Percentiles rank a stretch among this genome's conserved stretches.
These are phyloP conservation scores for Chionomys nivalis DNA, from an alignment of 2,113 vertebrate species.

Conservation along the genomic window DNA sequence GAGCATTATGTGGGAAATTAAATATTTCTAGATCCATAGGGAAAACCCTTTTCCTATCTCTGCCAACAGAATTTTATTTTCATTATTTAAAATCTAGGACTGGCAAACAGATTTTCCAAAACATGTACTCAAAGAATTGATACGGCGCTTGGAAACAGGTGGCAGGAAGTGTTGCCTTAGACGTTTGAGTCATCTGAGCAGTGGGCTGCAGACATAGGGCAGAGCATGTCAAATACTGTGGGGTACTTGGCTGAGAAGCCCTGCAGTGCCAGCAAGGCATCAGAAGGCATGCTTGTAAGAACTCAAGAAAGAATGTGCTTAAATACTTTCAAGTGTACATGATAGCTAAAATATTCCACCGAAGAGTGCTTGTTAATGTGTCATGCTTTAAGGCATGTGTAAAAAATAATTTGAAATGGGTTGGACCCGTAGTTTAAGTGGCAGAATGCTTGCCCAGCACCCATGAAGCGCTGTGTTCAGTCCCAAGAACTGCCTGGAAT, in stretches of 20 bases:
- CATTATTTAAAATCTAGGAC: constrained; percentile 41
- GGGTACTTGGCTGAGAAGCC: not conserved
- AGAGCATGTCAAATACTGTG: not conserved
- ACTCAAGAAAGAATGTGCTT: constrained; percentile 5
- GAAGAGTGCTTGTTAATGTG: not conserved
- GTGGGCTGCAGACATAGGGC: not conserved
- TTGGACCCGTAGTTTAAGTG: not conserved
- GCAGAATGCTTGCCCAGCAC: not conserved
- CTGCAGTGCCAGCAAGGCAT: not conserved
- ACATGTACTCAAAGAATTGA: constrained; percentile 33
- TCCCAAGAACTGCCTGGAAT: not conserved
- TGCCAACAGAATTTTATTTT: constrained; percentile 37
- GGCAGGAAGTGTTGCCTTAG: not conserved
- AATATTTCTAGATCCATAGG: constrained; percentile 60
- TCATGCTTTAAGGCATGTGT: not conserved
- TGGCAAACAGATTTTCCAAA: constrained; percentile 41
- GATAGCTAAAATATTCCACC: not conserved
- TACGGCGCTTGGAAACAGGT: constrained; percentile 1
- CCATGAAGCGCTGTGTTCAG: not conserved
- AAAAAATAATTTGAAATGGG: constrained; percentile 24
- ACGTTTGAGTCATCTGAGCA: not conserved
- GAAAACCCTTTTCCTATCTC: constrained; percentile 27
- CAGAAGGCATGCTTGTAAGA: not conserved
- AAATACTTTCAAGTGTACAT: not conserved
- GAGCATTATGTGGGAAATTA: constrained; percentile 62